These are phyloP conservation scores for Phaenicophaeus curvirostris DNA, from an alignment of 2,797 vertebrate genomes.

Conservation along the genomic window DNA sequence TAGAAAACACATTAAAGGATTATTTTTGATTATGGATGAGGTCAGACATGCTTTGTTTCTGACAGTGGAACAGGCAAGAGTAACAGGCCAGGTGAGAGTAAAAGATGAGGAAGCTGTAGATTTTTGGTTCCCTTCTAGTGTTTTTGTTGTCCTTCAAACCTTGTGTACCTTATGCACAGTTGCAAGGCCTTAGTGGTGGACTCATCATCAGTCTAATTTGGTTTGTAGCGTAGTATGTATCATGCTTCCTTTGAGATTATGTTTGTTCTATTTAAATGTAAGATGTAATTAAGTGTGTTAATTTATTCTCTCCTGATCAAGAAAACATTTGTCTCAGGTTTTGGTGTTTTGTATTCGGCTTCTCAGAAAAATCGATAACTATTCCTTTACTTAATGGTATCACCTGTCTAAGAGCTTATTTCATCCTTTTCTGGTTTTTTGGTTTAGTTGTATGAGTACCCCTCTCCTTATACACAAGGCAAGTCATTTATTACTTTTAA, in stretches of 20 bases:
- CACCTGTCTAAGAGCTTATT: background rate
- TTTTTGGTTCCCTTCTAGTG: background rate
- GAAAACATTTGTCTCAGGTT: background rate
- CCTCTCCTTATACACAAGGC: background rate
- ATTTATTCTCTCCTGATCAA: constrained; percentile 28
- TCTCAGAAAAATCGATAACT: background rate
- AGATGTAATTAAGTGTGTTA: constrained; percentile 12
- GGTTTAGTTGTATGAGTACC: background rate
- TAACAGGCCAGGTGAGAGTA: background rate
- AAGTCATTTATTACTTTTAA: background rate
- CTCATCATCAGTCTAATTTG: constrained; percentile 9
- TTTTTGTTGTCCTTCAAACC: constrained; percentile 23
- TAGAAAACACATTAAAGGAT: constrained; percentile 48
- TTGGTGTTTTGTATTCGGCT: constrained; percentile 15
- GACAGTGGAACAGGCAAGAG: background rate
- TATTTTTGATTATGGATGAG: constrained; percentile 49
- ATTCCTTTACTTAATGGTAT: background rate
- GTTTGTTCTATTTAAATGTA: constrained; percentile 24
- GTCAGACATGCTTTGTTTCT: constrained; percentile 50
- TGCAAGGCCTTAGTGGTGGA: background rate
- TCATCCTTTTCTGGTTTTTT: background rate
- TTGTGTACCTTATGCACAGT: background rate
- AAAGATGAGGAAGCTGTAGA: background rate
- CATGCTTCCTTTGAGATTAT: background rate
- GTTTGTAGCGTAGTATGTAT: background rate